Conservation (phyloP, 2,113 vertebrate species). For the Eonycteris spelaea region DNA sequence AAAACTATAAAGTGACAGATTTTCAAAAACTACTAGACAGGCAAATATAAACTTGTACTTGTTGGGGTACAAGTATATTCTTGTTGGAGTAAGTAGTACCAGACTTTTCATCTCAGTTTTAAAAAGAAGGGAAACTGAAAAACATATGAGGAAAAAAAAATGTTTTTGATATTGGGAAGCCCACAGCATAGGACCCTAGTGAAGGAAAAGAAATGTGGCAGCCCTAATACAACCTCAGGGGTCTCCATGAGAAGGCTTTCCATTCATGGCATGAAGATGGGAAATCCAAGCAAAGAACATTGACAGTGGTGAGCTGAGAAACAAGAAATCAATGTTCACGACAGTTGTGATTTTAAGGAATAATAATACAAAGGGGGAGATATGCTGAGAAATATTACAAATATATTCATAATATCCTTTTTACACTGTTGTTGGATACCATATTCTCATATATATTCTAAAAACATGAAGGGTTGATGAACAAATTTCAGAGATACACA, state of each 20-base stretch:
- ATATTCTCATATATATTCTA: not conserved
- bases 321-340: not conserved
- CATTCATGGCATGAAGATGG: not conserved
- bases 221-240: not conserved
- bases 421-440: not conserved
- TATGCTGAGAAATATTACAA: not conserved
- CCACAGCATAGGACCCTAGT: not conserved
- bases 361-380: not conserved
- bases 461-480: not conserved
- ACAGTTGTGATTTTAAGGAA: not conserved
- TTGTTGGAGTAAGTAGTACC: not conserved
- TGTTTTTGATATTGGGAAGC: not conserved
- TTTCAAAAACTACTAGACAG: not conserved
- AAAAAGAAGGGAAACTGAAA: not conserved
- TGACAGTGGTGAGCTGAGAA: not conserved
- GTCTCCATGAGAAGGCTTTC: not conserved
- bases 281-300: not conserved
- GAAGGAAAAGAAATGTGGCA: not conserved
- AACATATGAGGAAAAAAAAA: not conserved
- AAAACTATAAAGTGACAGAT: not conserved
- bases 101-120: not conserved
- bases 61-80: too few species aligned
- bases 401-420: not conserved
- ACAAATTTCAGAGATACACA: not conserved
- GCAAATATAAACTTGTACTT: not conserved